Percentiles rank a stretch among this genome's conserved stretches.
Conservation (phyloP, 2,888 invertebrate species). For the Nephrotoma appendiculata region DNA sequence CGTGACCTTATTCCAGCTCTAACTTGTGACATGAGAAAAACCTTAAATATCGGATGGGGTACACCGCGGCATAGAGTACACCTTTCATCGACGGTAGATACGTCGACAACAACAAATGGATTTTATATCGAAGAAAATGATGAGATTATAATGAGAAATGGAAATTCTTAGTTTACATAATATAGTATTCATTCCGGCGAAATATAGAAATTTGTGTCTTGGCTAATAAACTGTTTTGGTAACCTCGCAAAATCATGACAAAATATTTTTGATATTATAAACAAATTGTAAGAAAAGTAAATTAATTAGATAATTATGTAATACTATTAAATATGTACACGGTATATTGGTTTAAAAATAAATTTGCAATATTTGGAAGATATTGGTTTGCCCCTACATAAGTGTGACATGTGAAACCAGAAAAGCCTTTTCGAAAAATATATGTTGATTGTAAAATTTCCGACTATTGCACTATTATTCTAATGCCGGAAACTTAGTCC, state of each 20-base stretch:
- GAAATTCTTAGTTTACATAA: not conserved
- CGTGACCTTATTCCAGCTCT: conserved; percentile 73
- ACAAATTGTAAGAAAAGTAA: not conserved
- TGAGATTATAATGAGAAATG: not conserved
- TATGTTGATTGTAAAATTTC: not conserved
- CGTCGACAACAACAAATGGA: not conserved
- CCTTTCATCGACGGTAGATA: not conserved
- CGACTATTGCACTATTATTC: no score
- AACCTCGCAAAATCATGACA: not conserved
- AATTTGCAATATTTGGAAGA: not conserved
- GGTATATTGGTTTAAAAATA: not conserved
- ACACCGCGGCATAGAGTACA: not conserved
- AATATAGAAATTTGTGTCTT: not conserved
- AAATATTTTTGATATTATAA: not conserved
- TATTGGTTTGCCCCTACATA: not conserved
- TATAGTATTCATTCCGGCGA: not conserved
- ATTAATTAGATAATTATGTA: not conserved
- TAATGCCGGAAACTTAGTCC: no score
- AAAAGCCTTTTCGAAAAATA: not conserved
- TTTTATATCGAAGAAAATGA: not conserved
- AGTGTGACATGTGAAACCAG: not conserved
- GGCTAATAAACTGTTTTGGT: not conserved
- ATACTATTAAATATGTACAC: not conserved
- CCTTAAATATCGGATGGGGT: not conserved
- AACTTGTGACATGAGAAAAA: not conserved